Percentiles rank a stretch among this genome's conserved stretches.
phyloP scores from a whole-genome alignment of 1,140 invertebrate species.

The Bombus pascuorum region DNA sequence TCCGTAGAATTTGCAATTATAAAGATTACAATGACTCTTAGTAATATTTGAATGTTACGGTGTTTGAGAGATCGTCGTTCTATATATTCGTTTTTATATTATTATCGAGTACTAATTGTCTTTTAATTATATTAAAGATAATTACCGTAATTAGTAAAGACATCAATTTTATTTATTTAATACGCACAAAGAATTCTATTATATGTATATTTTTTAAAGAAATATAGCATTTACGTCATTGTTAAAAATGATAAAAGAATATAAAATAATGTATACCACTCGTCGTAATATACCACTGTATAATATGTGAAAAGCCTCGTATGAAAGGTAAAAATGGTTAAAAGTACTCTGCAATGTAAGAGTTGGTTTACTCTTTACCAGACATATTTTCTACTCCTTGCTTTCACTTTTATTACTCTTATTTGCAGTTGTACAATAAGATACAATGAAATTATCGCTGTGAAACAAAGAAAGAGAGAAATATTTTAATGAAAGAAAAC shows the following conservation, averaged over 20 bases:
- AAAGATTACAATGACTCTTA: no score
- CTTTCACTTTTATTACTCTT: conserved; percentile 4
- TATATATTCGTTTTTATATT: no score
- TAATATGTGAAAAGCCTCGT: not conserved
- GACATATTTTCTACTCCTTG: not conserved
- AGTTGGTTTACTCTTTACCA: not conserved
- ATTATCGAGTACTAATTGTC: no score
- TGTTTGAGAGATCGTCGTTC: no score
- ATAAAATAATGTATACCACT: not conserved
- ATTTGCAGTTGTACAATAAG: not conserved
- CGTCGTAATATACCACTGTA: not conserved
- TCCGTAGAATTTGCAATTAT: not conserved
- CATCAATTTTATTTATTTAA: no score
- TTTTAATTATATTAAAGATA: no score
- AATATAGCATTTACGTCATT: not conserved
- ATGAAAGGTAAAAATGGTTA: not conserved
- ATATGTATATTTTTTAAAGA: not conserved
- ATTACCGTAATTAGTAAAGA: no score
- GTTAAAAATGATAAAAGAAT: not conserved
- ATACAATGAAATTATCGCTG: not conserved
- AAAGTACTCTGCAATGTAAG: not conserved
- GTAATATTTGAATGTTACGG: no score
- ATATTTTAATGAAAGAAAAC: not conserved
- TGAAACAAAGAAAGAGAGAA: not conserved
- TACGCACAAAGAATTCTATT: not conserved